phyloP scores from a whole-genome alignment of 2,797 vertebrate species.

The Muraenolepis orangiensis region DNA sequence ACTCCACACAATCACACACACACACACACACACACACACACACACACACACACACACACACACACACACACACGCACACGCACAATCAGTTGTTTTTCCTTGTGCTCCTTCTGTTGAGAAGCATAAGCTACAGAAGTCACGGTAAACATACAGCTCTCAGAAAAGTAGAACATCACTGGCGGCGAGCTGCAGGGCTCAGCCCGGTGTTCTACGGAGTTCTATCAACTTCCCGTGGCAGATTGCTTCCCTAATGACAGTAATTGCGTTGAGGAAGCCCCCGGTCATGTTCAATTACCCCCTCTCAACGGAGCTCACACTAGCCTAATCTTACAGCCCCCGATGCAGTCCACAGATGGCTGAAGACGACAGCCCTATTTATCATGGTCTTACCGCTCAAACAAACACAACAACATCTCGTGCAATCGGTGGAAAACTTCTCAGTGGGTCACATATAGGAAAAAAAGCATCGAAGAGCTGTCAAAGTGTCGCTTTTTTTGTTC shows the following conservation, averaged over 20 bases:
- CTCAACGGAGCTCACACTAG: constrained; percentile 42
- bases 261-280: constrained; percentile 58
- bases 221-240: constrained; percentile 41
- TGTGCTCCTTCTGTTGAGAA: background rate
- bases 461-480: background rate
- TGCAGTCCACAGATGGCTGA: constrained; percentile 52
- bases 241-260: constrained; percentile 61
- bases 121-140: background rate
- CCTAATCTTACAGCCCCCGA: constrained; percentile 49
- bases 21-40: background rate
- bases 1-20: background rate
- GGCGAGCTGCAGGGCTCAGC: constrained; percentile 8
- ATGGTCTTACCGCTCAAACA: constrained; percentile 28
- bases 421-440: constrained; percentile 26
- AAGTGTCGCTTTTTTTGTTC: constrained; percentile 40
- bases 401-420: constrained; percentile 18
- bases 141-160: constrained; percentile 9
- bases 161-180: background rate
- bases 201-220: constrained; percentile 29
- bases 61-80: background rate
- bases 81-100: background rate
- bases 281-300: constrained; percentile 66
- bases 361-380: constrained; percentile 48
- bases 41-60: background rate
- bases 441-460: constrained; percentile 3